phyloP scores from a whole-genome alignment of 2,888 invertebrate species.

The Tachystola acroxantha region DNA sequence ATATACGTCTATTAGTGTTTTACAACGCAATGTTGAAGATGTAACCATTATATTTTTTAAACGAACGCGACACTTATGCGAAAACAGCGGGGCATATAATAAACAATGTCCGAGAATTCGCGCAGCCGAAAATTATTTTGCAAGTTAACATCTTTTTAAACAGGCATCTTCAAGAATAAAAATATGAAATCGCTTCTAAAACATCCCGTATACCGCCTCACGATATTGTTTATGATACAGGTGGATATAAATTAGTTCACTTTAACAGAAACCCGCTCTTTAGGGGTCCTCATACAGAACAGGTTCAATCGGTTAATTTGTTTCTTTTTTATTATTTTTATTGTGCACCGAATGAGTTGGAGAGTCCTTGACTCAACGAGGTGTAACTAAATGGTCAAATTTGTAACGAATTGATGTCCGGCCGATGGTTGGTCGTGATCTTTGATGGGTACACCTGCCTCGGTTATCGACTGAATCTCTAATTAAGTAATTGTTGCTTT shows the following conservation, averaged over 20 bases:
- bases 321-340: constrained; percentile 56
- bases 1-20: constrained; percentile 8
- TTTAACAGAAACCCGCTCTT: constrained; percentile 66
- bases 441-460: constrained; percentile 63
- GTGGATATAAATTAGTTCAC: constrained; percentile 73
- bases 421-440: constrained; percentile 45
- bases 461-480: constrained; percentile 55
- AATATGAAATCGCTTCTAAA: constrained; percentile 46
- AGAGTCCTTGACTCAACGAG: constrained; percentile 76
- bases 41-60: constrained; percentile 17
- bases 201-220: constrained; percentile 39
- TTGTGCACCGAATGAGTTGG: constrained; percentile 62
- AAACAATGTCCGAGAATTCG: constrained; percentile 41
- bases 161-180: constrained; percentile 29
- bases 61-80: constrained; percentile 26
- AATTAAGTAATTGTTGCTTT: constrained; percentile 64
- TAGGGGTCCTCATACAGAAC: constrained; percentile 64
- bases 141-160: constrained; percentile 46
- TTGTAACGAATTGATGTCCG: constrained; percentile 75
- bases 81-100: constrained; percentile 34
- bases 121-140: constrained; percentile 40
- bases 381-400: constrained; percentile 73
- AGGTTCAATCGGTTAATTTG: constrained; percentile 73
- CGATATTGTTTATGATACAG: constrained; percentile 68
- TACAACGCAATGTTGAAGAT: background rate